phyloP scores from a whole-genome alignment of 2,113 vertebrate species.

The Pandion haliaetus region DNA sequence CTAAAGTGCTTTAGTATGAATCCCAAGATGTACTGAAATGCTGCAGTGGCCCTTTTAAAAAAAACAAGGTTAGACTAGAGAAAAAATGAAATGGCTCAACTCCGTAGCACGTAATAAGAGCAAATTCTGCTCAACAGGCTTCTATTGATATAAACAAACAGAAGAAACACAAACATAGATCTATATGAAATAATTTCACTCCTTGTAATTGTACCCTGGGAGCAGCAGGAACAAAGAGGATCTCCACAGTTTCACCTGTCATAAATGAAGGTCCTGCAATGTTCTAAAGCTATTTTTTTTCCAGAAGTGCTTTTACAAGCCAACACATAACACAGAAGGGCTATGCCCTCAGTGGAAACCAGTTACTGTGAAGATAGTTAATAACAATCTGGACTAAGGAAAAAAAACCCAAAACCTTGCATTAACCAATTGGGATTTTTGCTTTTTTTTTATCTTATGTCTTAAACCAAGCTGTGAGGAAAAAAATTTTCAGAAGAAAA shows the following conservation, averaged over 20 bases:
- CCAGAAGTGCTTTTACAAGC: not conserved
- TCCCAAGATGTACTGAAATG: constrained; percentile 30
- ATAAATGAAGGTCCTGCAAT: not conserved
- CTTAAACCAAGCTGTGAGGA: not conserved
- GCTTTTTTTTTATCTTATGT: not conserved
- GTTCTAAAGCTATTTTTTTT: constrained; percentile 5
- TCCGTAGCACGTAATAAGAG: not conserved
- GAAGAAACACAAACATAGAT: not conserved
- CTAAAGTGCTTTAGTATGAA: constrained; percentile 30
- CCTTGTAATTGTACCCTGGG: not conserved
- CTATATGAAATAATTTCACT: not conserved
- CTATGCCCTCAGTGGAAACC: not conserved
- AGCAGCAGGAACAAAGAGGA: constrained; percentile 9
- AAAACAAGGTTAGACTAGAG: not conserved
- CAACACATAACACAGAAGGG: not conserved
- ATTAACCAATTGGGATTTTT: not conserved
- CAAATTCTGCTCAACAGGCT: constrained; percentile 14
- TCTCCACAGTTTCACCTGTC: not conserved
- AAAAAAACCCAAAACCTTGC: not conserved
- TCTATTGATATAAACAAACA: constrained; percentile 13
- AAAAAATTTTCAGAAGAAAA: not conserved
- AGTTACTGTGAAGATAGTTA: not conserved
- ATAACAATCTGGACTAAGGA: not conserved
- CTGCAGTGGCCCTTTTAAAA: not conserved
- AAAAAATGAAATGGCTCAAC: constrained; percentile 11